Evolutionary conservation across 2,888 invertebrate species (phyloP), one percentile per base, ranked within the genome.

Genomic region (Tinea trinotella): DNA sequence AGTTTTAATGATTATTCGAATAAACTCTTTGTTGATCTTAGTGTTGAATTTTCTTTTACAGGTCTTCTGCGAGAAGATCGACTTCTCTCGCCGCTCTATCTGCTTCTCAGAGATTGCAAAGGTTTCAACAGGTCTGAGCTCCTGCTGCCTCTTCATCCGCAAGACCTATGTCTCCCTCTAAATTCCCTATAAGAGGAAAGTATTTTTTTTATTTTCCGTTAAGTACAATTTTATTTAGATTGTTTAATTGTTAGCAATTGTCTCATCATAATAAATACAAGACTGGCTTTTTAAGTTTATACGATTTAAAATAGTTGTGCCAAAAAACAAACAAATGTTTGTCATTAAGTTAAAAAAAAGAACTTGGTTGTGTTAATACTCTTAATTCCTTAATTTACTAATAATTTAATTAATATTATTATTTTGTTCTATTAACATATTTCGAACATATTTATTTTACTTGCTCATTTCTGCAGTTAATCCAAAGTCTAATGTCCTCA

Each of bases 51-150:
- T n/a, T 56, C 57, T 55, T 50, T 76, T 87, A 40, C 83, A 93
- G 92, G 91, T 94, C 53, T 93, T 96, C 67, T 92, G 93, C 59
- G 94, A 95, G 64, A 94, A 92, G 84, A 92, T 96, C 40, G 93
- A 94, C 71, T 94, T 93, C 70, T 90, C 93, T 17, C 89, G 93
- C 61, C 90, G 94, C 69, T 92, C 93, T 3, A 88, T 95, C 55
- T 90, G 90, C 62, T 90, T 94, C 67, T 92, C 92, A 1, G 94
- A 96, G 75, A 84, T 97, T 61, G 89, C 92, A 36, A 93, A 93
- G 79, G 88, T 91, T 49, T 91, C 92, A 49, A 92, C 91, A 56
- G 93, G 94, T 48, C 84, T 97, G 58, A 91, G 92, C 56, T 94
- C 95, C 46, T 91, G 93, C 70, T 94, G 94, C 67, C 82, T 97